Conservation (phyloP, 2,113 vertebrate species). For the Heliornis fulica region DNA sequence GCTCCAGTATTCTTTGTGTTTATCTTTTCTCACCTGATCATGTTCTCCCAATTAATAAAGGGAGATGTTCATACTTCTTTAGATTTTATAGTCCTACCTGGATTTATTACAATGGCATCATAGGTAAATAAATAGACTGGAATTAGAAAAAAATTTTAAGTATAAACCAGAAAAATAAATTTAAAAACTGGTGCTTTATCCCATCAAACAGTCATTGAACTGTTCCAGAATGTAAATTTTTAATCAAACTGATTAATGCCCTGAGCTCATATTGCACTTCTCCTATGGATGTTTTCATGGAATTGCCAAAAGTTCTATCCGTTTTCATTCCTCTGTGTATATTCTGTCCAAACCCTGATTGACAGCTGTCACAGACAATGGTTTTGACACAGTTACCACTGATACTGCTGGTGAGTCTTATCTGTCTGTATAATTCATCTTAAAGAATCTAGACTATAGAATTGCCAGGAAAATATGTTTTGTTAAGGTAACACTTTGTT, state of each 20-base stretch:
- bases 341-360: not conserved
- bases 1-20: not conserved
- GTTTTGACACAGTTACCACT: not conserved
- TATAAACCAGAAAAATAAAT: not conserved
- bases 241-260: not conserved
- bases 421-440: not conserved
- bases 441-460: not conserved
- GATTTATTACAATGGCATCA: not conserved
- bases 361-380: not conserved
- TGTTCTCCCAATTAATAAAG: not conserved
- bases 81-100: not conserved
- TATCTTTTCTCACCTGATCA: not conserved
- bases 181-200: not conserved
- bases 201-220: not conserved
- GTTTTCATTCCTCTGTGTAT: not conserved
- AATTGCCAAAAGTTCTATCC: not conserved
- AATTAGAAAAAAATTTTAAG: not conserved
- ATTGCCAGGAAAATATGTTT: not conserved
- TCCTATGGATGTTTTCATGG: not conserved
- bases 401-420: not conserved
- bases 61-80: not conserved
- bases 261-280: not conserved
- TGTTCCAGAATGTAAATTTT: not conserved
- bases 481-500: constrained; percentile 10
- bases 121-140: not conserved